phyloP scores from a whole-genome alignment of 1,140 invertebrate species.

The Apis cerana region DNA sequence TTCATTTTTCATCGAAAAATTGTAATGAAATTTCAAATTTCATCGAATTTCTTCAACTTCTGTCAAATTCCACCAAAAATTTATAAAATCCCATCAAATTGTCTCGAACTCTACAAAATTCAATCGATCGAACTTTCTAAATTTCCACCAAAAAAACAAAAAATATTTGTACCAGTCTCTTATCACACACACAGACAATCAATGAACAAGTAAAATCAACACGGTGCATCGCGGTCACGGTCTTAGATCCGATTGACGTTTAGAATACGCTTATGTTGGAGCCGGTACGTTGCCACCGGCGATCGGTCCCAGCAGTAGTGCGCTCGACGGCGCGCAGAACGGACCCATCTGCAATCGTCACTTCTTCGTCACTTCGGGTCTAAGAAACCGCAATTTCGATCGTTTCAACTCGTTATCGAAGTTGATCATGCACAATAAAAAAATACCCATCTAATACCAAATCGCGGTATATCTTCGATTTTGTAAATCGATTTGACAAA shows the following conservation, averaged over 20 bases:
- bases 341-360: constrained; percentile 39
- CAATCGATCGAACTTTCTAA: not conserved
- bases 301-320: constrained; percentile 63
- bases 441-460: not conserved
- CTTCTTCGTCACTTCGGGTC: constrained; percentile 4
- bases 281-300: constrained; percentile 35
- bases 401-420: not conserved
- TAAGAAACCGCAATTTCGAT: constrained; percentile 3
- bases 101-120: too few species aligned
- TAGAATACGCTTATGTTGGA: constrained; percentile 62
- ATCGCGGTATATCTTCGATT: not conserved
- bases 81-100: too few species aligned
- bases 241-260: constrained; percentile 48
- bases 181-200: constrained; percentile 3
- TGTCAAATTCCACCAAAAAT: too few species aligned
- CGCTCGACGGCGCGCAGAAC: constrained; percentile 64
- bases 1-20: too few species aligned
- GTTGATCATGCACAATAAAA: not conserved
- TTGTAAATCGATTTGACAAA: not conserved
- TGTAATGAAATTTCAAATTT: too few species aligned
- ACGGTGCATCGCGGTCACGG: constrained; percentile 23
- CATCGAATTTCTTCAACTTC: too few species aligned
- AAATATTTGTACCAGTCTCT: constrained; percentile 14
- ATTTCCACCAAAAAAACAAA: not conserved
- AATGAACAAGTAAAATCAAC: constrained; percentile 34